Evolutionary conservation across 2,797 vertebrate species (phyloP).

Genomic region (Staurois parvus): DNA sequence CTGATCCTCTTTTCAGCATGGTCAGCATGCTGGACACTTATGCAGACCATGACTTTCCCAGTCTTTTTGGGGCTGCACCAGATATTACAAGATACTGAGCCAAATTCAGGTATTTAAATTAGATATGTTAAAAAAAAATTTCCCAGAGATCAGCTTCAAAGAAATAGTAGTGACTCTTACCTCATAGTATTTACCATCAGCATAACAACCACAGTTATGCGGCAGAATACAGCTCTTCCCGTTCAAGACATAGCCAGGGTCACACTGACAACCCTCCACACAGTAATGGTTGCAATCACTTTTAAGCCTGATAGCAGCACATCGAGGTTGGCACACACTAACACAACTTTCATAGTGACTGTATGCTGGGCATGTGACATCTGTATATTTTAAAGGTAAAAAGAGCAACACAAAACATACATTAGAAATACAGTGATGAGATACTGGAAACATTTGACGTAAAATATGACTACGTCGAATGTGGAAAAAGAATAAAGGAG

Average conservation of each 20-base stretch:
- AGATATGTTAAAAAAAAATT: not conserved
- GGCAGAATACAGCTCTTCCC: constrained; percentile 94
- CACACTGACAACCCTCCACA: constrained; percentile 96
- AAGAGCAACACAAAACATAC: not conserved
- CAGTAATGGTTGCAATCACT: constrained; percentile 95
- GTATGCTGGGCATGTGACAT: constrained; percentile 89
- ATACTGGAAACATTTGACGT: too few relatives aligned
- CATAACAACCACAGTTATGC: constrained; percentile 96
- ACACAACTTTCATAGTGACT: constrained; percentile 95
- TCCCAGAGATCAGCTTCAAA: not conserved
- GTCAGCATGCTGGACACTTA: too few relatives aligned
- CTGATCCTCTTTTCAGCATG: too few relatives aligned
- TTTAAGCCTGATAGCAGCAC: constrained; percentile 91
- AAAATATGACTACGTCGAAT: not conserved
- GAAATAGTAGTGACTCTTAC: constrained; percentile 64
- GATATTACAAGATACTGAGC: too few relatives aligned
- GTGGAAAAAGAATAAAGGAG: not conserved
- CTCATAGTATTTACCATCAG: constrained; percentile 95
- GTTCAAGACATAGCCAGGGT: constrained; percentile 92
- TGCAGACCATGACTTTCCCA: too few relatives aligned
- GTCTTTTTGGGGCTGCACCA: too few relatives aligned
- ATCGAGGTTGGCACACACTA: constrained; percentile 92
- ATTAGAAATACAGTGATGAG: not conserved
- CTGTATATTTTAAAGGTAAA: constrained; percentile 70
- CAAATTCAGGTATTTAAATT: not conserved